Conservation (phyloP, 2,113 vertebrate genomes). For the Alethe diademata region DNA sequence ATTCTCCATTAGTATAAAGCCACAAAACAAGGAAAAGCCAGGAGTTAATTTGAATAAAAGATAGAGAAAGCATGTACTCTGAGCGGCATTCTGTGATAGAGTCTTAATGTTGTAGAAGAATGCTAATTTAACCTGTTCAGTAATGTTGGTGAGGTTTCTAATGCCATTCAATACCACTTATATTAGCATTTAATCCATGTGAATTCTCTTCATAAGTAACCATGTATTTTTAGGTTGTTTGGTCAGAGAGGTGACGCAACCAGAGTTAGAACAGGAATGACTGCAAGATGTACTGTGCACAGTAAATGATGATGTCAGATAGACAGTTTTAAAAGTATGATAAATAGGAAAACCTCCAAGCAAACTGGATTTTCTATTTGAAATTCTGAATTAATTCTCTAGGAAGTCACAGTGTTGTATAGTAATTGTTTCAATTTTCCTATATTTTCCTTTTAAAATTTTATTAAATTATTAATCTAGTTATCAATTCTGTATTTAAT, state of each 20-base stretch:
- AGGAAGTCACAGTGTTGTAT: neutral
- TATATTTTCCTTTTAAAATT: neutral
- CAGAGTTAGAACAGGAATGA: neutral
- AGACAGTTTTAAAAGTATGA: neutral
- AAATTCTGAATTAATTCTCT: constrained; percentile 13
- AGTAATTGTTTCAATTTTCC: neutral
- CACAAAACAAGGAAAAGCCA: neutral
- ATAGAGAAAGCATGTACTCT: neutral
- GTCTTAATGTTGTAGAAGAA: constrained; percentile 21
- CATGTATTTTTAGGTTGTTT: neutral
- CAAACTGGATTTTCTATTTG: neutral
- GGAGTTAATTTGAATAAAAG: constrained; percentile 11
- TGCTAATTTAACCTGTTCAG: constrained; percentile 6
- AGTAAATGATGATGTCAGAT: neutral
- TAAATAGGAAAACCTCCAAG: neutral
- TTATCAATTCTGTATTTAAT: neutral
- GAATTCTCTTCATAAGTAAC: neutral
- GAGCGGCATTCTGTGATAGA: neutral
- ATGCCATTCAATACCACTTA: neutral
- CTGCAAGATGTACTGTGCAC: neutral
- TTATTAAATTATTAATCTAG: neutral
- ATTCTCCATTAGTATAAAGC: neutral
- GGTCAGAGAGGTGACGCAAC: neutral
- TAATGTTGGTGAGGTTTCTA: neutral
- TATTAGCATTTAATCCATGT: constrained; percentile 6